Percentiles rank a stretch among this genome's conserved stretches.
Conservation (phyloP, 1,140 invertebrate genomes). For the Brevipalpus yothersi region DNA sequence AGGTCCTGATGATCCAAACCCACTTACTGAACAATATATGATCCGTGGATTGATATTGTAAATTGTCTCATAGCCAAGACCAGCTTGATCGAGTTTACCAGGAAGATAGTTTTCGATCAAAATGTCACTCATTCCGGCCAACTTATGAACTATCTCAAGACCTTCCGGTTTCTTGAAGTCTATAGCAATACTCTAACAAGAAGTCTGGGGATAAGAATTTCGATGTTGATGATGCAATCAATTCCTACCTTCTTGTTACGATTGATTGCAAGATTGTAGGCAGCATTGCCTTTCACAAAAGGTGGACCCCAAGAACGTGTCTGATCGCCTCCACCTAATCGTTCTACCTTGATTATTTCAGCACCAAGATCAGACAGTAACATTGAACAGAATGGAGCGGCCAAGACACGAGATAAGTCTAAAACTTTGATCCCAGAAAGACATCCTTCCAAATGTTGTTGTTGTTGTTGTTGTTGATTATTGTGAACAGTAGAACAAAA, state of each 20-base stretch:
- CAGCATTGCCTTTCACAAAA: conserved; percentile 45
- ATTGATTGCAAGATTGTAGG: conserved; percentile 68
- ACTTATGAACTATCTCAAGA: conserved; percentile 38
- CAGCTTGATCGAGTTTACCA: conserved; percentile 49
- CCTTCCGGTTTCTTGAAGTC: conserved; percentile 50
- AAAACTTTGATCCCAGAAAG: conserved; percentile 41
- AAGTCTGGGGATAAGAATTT: not conserved
- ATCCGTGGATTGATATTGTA: conserved; percentile 42
- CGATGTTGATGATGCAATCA: not conserved
- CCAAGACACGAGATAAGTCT: conserved; percentile 56
- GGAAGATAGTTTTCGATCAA: conserved; percentile 85
- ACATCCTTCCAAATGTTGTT: conserved; percentile 14
- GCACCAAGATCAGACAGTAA: conserved; percentile 77
- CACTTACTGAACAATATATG: conserved; percentile 82
- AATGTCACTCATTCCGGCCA: conserved; percentile 49
- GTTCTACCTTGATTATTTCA: conserved; percentile 58
- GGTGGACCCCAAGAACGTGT: conserved; percentile 78
- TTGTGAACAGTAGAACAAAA: no score
- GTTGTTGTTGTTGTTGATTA: no score
- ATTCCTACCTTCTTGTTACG: conserved; percentile 56
- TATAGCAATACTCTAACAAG: conserved; percentile 44
- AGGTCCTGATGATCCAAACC: conserved; percentile 55
- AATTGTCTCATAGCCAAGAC: conserved; percentile 52
- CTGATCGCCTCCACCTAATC: conserved; percentile 54
- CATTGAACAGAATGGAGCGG: conserved; percentile 75